Evolutionary conservation across 1,140 invertebrate species (phyloP).

Genomic region (Drosophila yakuba): DNA sequence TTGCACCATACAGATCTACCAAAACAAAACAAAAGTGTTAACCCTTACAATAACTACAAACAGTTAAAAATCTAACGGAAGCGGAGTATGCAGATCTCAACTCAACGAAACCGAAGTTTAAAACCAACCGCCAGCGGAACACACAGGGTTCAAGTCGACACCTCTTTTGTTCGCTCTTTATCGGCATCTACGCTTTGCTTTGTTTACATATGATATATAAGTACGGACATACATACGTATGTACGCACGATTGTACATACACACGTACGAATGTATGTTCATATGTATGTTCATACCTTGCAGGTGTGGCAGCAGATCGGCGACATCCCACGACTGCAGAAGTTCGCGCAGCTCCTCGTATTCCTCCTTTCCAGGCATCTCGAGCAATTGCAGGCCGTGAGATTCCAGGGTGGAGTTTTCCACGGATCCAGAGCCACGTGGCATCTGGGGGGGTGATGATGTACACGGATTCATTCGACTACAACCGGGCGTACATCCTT

Average conservation of each 20-base stretch:
- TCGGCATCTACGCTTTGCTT: not conserved
- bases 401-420: conserved; percentile 6
- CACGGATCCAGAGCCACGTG: conserved; percentile 11
- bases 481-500: conserved; percentile 75
- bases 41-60: not conserved
- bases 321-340: conserved; percentile 64
- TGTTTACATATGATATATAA: conserved; percentile 1
- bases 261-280: not conserved
- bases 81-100: not conserved
- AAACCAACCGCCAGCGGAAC: not conserved
- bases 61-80: not conserved
- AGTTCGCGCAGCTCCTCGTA: conserved; percentile 65
- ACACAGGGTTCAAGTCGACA: conserved; percentile 3
- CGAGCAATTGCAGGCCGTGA: conserved; percentile 23
- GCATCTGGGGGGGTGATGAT: conserved; percentile 44
- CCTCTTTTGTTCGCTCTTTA: conserved; percentile 10
- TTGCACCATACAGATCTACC: too few species aligned
- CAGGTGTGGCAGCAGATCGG: conserved; percentile 65
- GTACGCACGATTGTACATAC: not conserved
- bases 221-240: not conserved
- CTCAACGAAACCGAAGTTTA: not conserved
- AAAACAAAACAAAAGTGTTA: not conserved
- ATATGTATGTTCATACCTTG: conserved; percentile 57
- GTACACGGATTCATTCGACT: conserved; percentile 58
- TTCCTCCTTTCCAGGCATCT: conserved; percentile 51